phyloP scores from a whole-genome alignment of 2,888 invertebrate species.

The Meghimatium bilineatum region DNA sequence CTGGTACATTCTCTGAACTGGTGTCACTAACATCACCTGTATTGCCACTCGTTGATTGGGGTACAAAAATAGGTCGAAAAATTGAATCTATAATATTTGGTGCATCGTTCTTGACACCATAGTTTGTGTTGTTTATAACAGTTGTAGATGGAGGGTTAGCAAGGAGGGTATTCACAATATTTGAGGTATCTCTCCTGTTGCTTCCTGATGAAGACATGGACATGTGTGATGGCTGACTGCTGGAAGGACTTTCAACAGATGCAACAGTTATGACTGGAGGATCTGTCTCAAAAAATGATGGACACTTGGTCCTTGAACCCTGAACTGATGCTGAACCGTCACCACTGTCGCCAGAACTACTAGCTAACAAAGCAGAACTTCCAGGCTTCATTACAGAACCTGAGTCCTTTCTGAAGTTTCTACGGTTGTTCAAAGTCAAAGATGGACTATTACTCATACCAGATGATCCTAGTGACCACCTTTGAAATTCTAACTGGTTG shows the following conservation, averaged over 20 bases:
- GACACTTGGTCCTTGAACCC: not conserved
- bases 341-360: not conserved
- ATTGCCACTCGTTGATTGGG: not conserved
- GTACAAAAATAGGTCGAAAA: too few relatives aligned
- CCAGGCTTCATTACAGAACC: not conserved
- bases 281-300: conserved; percentile 41
- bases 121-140: conserved; percentile 3
- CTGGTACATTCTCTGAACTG: conserved; percentile 20
- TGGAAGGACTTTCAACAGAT: not conserved
- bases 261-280: not conserved
- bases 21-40: not conserved
- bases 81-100: conserved; percentile 7
- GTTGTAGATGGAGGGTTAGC: conserved; percentile 29
- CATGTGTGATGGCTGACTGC: not conserved
- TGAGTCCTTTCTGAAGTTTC: not conserved
- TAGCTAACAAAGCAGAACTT: not conserved
- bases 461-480: not conserved
- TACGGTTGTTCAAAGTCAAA: not conserved
- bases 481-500: not conserved
- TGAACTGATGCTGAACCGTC: not conserved
- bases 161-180: conserved; percentile 24
- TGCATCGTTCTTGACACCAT: not conserved
- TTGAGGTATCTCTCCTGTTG: conserved; percentile 9
- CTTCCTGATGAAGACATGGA: not conserved
- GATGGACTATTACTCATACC: not conserved